These are phyloP conservation scores for Albula glossodonta DNA, from an alignment of 2,113 vertebrate species.

Conservation along the genomic window DNA sequence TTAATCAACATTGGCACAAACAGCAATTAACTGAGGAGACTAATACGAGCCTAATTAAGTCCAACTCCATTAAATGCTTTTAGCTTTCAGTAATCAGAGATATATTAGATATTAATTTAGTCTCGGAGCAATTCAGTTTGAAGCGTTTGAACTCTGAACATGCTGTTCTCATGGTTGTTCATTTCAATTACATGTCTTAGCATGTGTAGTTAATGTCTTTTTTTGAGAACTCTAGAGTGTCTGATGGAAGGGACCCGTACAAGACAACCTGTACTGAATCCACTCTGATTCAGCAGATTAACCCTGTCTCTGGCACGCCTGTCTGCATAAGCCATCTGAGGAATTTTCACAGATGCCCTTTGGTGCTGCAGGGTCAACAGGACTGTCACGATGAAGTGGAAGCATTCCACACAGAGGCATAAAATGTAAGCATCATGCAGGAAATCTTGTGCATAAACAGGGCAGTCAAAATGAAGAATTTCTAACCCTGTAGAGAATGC, in stretches of 20 bases:
- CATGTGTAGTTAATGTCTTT: conserved; percentile 28
- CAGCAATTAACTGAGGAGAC: conserved; percentile 41
- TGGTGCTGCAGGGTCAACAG: background rate
- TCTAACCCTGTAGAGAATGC: background rate
- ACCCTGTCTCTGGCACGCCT: background rate
- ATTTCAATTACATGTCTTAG: conserved; percentile 37
- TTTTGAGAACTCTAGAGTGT: background rate
- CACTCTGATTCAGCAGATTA: background rate
- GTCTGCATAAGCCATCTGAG: background rate
- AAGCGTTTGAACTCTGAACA: conserved; percentile 28
- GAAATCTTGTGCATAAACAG: background rate
- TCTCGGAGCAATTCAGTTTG: conserved; percentile 34
- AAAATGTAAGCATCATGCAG: background rate
- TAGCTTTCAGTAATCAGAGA: conserved; percentile 43
- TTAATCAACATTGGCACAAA: conserved; percentile 41
- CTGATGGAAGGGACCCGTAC: background rate
- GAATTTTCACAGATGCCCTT: background rate
- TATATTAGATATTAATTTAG: conserved; percentile 48
- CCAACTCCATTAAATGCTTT: conserved; percentile 44
- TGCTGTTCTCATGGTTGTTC: conserved; percentile 29
- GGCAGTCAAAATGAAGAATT: background rate
- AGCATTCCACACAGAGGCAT: no score
- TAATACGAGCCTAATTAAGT: conserved; percentile 36
- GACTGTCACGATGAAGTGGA: background rate
- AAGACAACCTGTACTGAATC: background rate